Conservation (phyloP, 37 sponge, comb jelly and placozoan genomes). For the Chondrosia reniformis region DNA sequence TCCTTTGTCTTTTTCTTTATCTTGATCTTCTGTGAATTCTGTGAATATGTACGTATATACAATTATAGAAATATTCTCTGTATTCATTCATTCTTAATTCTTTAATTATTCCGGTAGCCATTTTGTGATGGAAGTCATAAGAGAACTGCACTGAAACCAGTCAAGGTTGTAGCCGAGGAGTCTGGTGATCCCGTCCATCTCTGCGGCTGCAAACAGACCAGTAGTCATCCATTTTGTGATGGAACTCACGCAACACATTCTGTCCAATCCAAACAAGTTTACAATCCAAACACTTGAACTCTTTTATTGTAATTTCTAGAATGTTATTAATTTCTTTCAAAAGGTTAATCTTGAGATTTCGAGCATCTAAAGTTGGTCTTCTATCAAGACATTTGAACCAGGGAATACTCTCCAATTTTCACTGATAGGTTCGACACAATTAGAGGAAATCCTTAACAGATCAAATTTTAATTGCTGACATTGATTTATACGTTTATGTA, state of each 20-base stretch:
- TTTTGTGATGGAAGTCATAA: constrained; percentile 78
- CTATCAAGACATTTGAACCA: too few relatives aligned
- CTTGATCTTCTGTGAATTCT: too few relatives aligned
- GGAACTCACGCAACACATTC: constrained; percentile 60
- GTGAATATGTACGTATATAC: too few relatives aligned
- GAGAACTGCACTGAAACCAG: constrained; percentile 39
- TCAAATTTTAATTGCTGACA: too few relatives aligned
- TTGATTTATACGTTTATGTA: too few relatives aligned
- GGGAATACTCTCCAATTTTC: too few relatives aligned
- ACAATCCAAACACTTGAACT: not conserved
- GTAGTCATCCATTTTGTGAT: constrained; percentile 68
- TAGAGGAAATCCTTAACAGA: too few relatives aligned
- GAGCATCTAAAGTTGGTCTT: not conserved
- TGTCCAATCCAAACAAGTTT: constrained; percentile 24
- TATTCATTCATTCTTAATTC: not conserved
- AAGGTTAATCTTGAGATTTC: not conserved
- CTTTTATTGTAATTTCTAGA: too few relatives aligned
- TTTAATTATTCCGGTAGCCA: constrained; percentile 28
- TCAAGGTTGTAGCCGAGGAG: constrained; percentile 56
- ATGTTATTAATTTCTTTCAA: not conserved
- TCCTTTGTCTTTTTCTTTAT: too few relatives aligned
- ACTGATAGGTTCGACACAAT: too few relatives aligned
- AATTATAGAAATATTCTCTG: not conserved
- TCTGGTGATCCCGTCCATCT: constrained; percentile 25
- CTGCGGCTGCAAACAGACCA: constrained; percentile 81